Evolutionary conservation across 1,140 invertebrate species (phyloP).

Genomic region (Belonocnema kinseyi): DNA sequence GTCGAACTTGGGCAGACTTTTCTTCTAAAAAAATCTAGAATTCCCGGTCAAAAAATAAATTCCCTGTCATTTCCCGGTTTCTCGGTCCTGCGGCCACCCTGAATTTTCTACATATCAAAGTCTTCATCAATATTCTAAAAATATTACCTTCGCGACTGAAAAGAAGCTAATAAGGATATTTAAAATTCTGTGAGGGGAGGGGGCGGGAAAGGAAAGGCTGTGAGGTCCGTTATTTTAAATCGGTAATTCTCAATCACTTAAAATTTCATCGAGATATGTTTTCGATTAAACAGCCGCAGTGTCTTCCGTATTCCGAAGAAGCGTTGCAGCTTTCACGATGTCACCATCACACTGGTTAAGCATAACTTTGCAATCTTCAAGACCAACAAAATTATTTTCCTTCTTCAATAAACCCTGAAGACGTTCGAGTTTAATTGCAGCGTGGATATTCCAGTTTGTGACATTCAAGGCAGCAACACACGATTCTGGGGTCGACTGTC

Average conservation of each 20-base stretch:
- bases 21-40: no score
- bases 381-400: conserved; percentile 67
- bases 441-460: conserved; percentile 91
- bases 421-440: conserved; percentile 90
- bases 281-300: conserved; percentile 64
- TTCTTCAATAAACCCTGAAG: conserved; percentile 80
- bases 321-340: conserved; percentile 69
- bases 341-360: conserved; percentile 70
- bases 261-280: not conserved
- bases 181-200: no score
- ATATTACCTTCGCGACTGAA: no score
- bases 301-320: conserved; percentile 69
- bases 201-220: no score
- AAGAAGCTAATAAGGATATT: no score
- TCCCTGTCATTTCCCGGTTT: no score
- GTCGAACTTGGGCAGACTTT: no score
- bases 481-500: conserved; percentile 86
- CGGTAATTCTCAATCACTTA: not conserved
- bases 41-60: no score
- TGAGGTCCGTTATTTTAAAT: not conserved
- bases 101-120: no score
- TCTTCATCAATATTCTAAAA: no score
- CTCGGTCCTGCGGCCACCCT: no score
- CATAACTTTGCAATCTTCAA: conserved; percentile 71
- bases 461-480: conserved; percentile 89